Base-by-base conservation (phyloP, 2,888 invertebrate genomes). In the Ormyrus rosae region DNA sequence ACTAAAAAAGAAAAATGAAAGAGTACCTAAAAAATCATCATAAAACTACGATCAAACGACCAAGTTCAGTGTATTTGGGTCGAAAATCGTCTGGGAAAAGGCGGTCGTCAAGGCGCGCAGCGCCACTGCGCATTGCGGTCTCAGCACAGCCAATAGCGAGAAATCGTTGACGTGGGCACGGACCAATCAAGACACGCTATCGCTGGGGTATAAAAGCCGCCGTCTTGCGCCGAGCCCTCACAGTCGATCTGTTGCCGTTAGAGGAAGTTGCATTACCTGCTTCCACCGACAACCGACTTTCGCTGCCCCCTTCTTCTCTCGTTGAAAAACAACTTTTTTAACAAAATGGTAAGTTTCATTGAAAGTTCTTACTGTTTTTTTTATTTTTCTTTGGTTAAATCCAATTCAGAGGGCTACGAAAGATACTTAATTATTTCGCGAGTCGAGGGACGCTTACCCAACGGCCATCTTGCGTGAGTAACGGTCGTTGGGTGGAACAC, bases 211-310 rank as follows among this genome's bases (percentile, higher is more conserved):
- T 82, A 82, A 81, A 82, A 60, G 9, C 34, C 9, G 0, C 6
- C 9, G 34, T 1, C 60, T 34, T 61, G 60, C 55, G 63, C 34
- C 53, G 50, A 11, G 67, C 56, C 65, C 53, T 67, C 73, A 81
- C 79, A 82, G 82, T 81, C 81, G 79, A 73, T 46, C 63, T 11
- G 81, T 78, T 82, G 77, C 73, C 75, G 81, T 82, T 81, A 74
- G 73, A 80, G 81, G 82, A 83, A 83, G 83, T 80, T 70, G 76
- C 81, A 83, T 83, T 82, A 81, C 82, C 83, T 60, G 81, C 81
- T 83, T 83, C 82, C 81, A 80, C 76, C 82, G 81, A 83, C 83
- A 83, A 82, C 79, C 80, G 82, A 83, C 81, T 83, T 79, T 81
- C 80, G 82, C 77, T 56, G 71, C 67, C 78, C 48, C 63, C 68